phyloP scores from a whole-genome alignment of 2,797 vertebrate genomes.

The Dendrocincla tyrannina region DNA sequence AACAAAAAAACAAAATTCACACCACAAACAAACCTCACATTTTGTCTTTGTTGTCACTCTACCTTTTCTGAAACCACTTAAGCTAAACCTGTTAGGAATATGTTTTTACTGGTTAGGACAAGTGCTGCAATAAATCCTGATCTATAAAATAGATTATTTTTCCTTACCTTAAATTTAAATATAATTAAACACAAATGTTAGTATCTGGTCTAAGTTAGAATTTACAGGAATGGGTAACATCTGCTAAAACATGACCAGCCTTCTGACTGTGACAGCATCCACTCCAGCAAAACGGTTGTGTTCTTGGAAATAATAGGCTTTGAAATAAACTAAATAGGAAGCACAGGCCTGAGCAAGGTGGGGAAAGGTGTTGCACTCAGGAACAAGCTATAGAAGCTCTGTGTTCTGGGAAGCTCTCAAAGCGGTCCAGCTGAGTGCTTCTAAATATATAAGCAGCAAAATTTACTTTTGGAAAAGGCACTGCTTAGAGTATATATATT shows the following conservation, averaged over 20 bases:
- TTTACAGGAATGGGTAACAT: background rate
- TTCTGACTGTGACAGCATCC: background rate
- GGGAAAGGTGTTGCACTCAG: background rate
- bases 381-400: background rate
- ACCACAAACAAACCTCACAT: background rate
- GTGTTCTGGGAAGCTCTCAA: background rate
- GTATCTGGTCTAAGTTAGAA: background rate
- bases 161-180: background rate
- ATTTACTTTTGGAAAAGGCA: background rate
- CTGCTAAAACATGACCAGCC: background rate
- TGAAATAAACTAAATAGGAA: background rate
- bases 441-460: background rate
- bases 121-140: background rate
- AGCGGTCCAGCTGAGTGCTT: background rate
- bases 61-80: background rate
- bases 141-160: background rate
- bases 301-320: background rate
- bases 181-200: background rate
- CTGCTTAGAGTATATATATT: background rate
- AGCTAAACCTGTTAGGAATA: background rate
- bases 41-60: background rate
- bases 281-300: background rate
- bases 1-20: background rate
- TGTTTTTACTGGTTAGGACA: background rate
- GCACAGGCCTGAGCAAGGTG: background rate